Evolutionary conservation across 2,113 vertebrate species (phyloP).

Genomic region (Anhinga rufa): DNA sequence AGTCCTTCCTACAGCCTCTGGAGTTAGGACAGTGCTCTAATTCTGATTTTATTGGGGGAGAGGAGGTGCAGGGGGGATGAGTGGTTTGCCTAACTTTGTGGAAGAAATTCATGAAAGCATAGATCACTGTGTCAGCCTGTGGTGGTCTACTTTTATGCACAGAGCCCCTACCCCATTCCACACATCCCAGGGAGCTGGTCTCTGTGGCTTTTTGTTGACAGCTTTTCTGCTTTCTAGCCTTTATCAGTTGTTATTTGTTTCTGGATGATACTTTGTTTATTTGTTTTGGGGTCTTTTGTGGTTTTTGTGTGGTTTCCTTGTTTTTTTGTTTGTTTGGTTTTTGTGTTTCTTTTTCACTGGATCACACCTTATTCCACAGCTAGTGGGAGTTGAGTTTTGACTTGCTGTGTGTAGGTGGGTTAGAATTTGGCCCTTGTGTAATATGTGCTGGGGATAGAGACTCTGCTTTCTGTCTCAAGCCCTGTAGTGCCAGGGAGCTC

Average conservation of each 20-base stretch:
- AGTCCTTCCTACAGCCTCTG: not conserved
- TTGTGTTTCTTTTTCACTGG: not conserved
- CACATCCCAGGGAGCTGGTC: not conserved
- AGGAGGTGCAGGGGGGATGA: not conserved
- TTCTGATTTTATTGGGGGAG: not conserved
- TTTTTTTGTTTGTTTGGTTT: not conserved
- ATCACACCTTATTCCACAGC: not conserved
- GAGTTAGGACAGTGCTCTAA: not conserved
- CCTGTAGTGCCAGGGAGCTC: not conserved
- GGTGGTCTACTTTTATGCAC: not conserved
- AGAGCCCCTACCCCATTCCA: not conserved
- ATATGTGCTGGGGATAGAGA: not conserved
- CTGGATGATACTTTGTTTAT: not conserved
- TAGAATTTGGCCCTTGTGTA: conserved; percentile 1
- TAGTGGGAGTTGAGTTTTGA: not conserved
- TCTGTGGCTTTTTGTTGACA: not conserved
- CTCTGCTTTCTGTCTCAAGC: not conserved
- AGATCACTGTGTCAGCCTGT: accelerated
- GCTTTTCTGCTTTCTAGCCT: not conserved
- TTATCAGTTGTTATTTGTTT: not conserved
- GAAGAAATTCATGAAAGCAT: not conserved
- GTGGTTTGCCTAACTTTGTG: not conserved
- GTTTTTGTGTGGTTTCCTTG: not conserved
- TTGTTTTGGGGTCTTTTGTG: not conserved
- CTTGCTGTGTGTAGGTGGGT: not conserved